Evolutionary conservation across 1,140 invertebrate genomes (phyloP).

Genomic region (Pollicipes pollicipes): DNA sequence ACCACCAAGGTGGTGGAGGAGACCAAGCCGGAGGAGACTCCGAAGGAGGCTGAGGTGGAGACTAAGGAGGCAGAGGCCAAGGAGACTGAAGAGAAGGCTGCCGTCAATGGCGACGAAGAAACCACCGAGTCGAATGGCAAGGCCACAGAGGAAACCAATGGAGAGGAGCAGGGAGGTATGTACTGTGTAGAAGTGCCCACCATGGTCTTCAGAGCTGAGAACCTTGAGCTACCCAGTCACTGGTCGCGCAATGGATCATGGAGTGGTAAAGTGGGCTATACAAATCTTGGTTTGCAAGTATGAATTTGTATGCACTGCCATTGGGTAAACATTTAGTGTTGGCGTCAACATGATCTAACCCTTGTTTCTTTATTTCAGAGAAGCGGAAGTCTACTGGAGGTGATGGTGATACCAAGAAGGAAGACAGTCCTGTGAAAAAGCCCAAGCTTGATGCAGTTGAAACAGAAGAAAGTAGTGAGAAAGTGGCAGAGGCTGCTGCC

Average conservation of each 20-base stretch:
- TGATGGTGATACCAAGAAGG: background rate
- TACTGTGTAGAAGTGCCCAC: no score
- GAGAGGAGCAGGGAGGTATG: background rate
- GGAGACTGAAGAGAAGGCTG: background rate
- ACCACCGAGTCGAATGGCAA: background rate
- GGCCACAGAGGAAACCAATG: no score
- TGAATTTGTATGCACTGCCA: no score
- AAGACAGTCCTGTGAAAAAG: background rate
- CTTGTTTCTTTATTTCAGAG: background rate
- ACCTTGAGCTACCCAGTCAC: no score
- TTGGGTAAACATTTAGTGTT: no score
- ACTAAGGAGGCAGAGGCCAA: background rate
- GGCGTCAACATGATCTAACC: no score
- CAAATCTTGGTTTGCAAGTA: no score
- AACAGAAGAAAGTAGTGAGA: background rate
- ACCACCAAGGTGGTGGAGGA: background rate
- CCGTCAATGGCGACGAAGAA: background rate
- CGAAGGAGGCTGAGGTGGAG: background rate
- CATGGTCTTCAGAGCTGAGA: no score
- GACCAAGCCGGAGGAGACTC: background rate
- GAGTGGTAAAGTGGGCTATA: no score
- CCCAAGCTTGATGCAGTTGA: background rate
- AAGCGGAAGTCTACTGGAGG: background rate
- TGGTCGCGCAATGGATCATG: no score
- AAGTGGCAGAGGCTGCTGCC: background rate